Conservation (phyloP, 1,140 invertebrate species). For the Zaprionus africanus region DNA sequence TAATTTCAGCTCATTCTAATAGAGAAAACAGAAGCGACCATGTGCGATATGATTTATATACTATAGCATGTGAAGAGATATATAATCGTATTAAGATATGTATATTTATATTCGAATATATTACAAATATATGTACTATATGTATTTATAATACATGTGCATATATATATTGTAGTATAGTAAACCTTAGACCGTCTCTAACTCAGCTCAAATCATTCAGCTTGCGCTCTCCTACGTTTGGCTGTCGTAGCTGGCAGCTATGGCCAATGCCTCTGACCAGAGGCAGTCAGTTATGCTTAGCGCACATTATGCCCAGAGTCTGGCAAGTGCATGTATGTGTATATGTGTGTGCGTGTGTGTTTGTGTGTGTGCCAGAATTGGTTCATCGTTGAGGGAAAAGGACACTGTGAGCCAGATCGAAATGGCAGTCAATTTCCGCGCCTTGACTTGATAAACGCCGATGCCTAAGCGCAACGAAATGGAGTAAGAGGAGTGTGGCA, state of each 20-base stretch:
- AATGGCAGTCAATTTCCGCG: constrained; percentile 62
- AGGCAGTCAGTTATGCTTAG: constrained; percentile 42
- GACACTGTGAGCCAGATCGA: constrained; percentile 47
- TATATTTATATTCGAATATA: too few species aligned
- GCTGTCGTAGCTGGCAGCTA: constrained; percentile 9
- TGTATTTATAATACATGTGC: not conserved
- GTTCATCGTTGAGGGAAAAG: not conserved
- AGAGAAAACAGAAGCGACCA: too few species aligned
- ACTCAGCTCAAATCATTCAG: not conserved
- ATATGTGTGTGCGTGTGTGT: not conserved
- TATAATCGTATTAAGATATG: too few species aligned
- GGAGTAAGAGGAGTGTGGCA: constrained; percentile 34
- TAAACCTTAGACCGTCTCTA: not conserved
- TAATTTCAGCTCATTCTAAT: too few species aligned
- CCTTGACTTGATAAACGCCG: constrained; percentile 58
- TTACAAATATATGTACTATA: too few species aligned
- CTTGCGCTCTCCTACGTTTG: not conserved
- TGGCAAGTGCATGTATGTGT: not conserved
- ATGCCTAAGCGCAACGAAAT: constrained; percentile 13
- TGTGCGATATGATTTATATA: too few species aligned
- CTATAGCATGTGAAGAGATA: too few species aligned
- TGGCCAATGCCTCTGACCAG: constrained; percentile 15
- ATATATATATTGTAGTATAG: not conserved
- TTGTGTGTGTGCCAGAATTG: not conserved
- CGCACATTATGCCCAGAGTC: constrained; percentile 6